A percentile compares a stretch with the other conserved stretches of the same genome.
Conservation (phyloP, 1,140 invertebrate species). For the Protaetia brevitarsis region DNA sequence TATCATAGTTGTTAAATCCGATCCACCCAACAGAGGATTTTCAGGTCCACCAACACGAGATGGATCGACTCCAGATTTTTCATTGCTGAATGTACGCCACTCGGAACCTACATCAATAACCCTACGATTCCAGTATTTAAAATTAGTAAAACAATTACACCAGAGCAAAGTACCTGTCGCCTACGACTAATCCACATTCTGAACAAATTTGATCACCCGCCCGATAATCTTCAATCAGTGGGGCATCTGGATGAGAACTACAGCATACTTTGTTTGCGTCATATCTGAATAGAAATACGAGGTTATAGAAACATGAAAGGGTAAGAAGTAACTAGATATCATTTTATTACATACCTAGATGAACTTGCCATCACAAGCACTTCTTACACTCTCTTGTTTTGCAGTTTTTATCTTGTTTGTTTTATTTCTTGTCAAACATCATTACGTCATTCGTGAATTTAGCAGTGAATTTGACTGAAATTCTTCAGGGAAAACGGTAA, state of each 20-base stretch:
- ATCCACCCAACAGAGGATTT: slow-evolving; percentile 93
- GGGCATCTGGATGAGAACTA: slow-evolving; percentile 91
- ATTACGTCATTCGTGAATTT: neutral
- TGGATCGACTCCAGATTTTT: slow-evolving; percentile 94
- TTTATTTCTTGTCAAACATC: neutral
- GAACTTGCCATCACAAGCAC: slow-evolving; percentile 29
- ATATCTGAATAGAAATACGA: slow-evolving; percentile 51
- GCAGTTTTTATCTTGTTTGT: slow-evolving; percentile 2
- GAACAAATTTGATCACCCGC: slow-evolving; percentile 99
- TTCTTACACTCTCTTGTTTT: neutral
- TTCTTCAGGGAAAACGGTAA: no score
- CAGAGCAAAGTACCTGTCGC: slow-evolving; percentile 75
- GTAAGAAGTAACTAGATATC: slow-evolving; percentile 14
- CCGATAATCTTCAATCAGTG: slow-evolving; percentile 95
- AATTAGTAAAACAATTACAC: slow-evolving; percentile 8
- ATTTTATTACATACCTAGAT: no score
- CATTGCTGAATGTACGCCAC: slow-evolving; percentile 99
- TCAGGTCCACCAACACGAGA: slow-evolving; percentile 97
- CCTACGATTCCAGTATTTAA: slow-evolving; percentile 53
- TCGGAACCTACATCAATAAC: slow-evolving; percentile 99
- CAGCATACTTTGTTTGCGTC: slow-evolving; percentile 81
- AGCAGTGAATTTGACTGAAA: neutral
- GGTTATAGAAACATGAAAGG: no score
- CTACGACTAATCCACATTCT: slow-evolving; percentile 97
- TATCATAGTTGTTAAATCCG: slow-evolving; percentile 97